Evolutionary conservation across 2,113 vertebrate genomes (phyloP).

Genomic region (Gila orcuttii): DNA sequence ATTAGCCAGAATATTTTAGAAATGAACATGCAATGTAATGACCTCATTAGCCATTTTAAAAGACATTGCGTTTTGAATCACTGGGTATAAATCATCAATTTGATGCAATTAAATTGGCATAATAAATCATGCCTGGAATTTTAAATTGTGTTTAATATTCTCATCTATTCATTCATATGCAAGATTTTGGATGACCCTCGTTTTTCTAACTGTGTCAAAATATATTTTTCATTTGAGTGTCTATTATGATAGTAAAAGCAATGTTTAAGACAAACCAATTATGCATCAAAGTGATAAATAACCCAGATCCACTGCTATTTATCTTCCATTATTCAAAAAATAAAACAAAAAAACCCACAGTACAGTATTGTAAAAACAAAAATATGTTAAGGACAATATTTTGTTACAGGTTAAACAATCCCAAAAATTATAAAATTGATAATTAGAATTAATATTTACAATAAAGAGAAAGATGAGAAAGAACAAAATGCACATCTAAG

Average conservation of each 20-base stretch:
- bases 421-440: background rate
- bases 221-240: constrained; percentile 10
- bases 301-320: background rate
- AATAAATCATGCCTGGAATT: constrained; percentile 42
- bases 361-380: background rate
- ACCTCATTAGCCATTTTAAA: constrained; percentile 34
- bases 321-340: background rate
- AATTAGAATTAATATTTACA: background rate
- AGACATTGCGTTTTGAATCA: constrained; percentile 35
- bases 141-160: constrained; percentile 38
- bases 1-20: constrained; percentile 8
- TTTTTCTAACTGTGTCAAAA: constrained; percentile 34
- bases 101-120: constrained; percentile 31
- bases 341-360: background rate
- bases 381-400: background rate
- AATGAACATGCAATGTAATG: constrained; percentile 20
- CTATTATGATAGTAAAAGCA: constrained; percentile 40
- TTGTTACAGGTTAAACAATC: background rate
- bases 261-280: constrained; percentile 1
- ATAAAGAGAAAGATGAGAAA: background rate
- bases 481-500: background rate
- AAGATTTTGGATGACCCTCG: constrained; percentile 26
- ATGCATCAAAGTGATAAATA: constrained; percentile 26
- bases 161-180: constrained; percentile 24
- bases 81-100: constrained; percentile 29